Conservation (phyloP, 2,888 invertebrate genomes). For the Rhagonycha fulva region DNA sequence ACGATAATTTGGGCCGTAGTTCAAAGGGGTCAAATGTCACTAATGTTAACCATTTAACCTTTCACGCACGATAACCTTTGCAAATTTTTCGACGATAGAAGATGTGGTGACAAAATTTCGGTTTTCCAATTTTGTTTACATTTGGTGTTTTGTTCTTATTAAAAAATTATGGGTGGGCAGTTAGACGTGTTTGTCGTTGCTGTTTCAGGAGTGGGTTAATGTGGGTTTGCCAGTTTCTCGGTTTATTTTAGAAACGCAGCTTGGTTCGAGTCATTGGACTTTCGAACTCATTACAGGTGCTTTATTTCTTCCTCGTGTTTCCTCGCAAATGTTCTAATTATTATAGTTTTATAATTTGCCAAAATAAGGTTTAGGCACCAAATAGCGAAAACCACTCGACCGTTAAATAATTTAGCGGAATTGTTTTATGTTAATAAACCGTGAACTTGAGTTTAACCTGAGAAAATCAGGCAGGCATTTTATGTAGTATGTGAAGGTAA, state of each 20-base stretch:
- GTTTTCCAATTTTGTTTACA: background rate
- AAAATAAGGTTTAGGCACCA: background rate
- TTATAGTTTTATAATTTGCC: background rate
- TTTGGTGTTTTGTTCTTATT: slow-evolving; percentile 5
- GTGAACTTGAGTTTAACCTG: slow-evolving; percentile 12
- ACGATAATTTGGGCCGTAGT: slow-evolving; percentile 13
- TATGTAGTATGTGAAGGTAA: background rate
- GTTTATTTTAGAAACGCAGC: slow-evolving; percentile 28
- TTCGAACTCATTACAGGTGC: slow-evolving; percentile 35
- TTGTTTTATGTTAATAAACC: slow-evolving; percentile 8
- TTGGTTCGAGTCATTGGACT: slow-evolving; percentile 35
- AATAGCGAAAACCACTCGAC: background rate
- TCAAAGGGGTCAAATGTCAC: slow-evolving; percentile 8
- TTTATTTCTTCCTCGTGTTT: slow-evolving; percentile 28
- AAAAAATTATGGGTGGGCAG: slow-evolving; percentile 15
- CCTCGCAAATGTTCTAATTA: background rate
- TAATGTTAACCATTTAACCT: slow-evolving; percentile 19
- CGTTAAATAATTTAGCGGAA: background rate
- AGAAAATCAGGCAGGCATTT: background rate
- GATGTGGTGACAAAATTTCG: slow-evolving; percentile 3
- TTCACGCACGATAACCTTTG: slow-evolving; percentile 9
- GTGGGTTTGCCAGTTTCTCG: slow-evolving; percentile 21
- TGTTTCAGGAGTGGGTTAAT: slow-evolving; percentile 20
- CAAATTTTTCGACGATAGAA: slow-evolving; percentile 12
- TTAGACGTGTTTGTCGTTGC: slow-evolving; percentile 11